Base-by-base conservation (phyloP, 1,140 invertebrate genomes). In the Caenorhabditis remanei region DNA sequence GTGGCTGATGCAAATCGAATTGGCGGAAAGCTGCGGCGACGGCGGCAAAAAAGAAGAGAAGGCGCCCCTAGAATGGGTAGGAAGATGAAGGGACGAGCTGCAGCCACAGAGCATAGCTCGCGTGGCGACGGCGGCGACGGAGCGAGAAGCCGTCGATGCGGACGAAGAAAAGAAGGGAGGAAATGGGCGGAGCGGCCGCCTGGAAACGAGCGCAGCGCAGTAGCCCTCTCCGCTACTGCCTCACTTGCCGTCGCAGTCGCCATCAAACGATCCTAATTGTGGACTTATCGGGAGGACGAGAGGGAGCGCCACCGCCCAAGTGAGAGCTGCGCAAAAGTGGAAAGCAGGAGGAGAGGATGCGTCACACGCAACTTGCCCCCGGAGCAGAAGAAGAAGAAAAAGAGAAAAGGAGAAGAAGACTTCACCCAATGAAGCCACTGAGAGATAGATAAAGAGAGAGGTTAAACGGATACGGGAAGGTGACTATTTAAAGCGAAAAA, bases 381-480 rank as follows among this genome's bases (percentile, higher is more conserved):
- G 24, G 19, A 46, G 21, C 5, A 84, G 55, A 46, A 61, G 32
- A 84, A 53, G 50, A 53, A 53, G 50, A 53, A 84, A 24, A 63
- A 61, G 53, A 84, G 55, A 84, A 61, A 48, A n/a, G 83, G 32
- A 84, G 83, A 84, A 32, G 83, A 46, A 84, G 53, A 84, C 53
- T 84, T 63, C 41, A 61, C 83, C 58, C 83, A 63, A 65, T 63
- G 46, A 85, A 50, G 55, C 56, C 56, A 67, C 56, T 63, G 84
- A 85, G 46, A 85, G 83, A 85, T 40, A 84, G 83, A 84, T 41
- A 53, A 48, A 58, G 83, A 83, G 79, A 84, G 83, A 84, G 71
- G 71, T 79, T 79, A 79, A 79, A 79, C 71, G 71, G 65, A 79
- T 79, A 50, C 71, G 71, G 71, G 71, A 79, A 79, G 71, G 21